phyloP scores from a whole-genome alignment of 1,140 invertebrate species.

The Halotydeus destructor region DNA sequence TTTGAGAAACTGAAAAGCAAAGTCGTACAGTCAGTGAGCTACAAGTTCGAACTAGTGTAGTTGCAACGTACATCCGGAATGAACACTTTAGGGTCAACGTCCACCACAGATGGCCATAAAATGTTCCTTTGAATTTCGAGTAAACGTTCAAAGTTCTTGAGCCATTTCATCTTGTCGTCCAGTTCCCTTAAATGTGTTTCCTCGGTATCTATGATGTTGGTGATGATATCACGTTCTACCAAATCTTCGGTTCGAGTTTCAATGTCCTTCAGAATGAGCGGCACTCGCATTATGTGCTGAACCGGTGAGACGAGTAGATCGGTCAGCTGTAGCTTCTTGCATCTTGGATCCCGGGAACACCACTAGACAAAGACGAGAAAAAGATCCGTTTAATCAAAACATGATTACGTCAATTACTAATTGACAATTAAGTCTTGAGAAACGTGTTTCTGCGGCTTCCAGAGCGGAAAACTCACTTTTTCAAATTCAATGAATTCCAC shows the following conservation, averaged over 20 bases:
- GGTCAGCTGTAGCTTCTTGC: slow-evolving; percentile 40
- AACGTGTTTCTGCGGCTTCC: background rate
- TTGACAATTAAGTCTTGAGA: background rate
- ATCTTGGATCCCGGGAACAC: slow-evolving; percentile 36
- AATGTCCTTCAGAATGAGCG: slow-evolving; percentile 40
- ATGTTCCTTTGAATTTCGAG: slow-evolving; percentile 44
- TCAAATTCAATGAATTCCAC: slow-evolving; percentile 39
- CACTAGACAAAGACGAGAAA: slow-evolving; percentile 23
- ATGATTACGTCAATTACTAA: background rate
- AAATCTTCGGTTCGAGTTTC: slow-evolving; percentile 32
- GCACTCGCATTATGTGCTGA: slow-evolving; percentile 45
- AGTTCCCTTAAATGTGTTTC: slow-evolving; percentile 39
- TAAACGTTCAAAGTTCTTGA: slow-evolving; percentile 46
- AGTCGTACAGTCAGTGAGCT: background rate
- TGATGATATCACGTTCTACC: slow-evolving; percentile 31
- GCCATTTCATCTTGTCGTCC: slow-evolving; percentile 48
- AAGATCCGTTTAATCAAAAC: background rate
- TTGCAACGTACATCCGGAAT: slow-evolving; percentile 34
- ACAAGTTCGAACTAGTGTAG: background rate
- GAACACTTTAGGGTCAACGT: slow-evolving; percentile 39
- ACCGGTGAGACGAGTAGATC: slow-evolving; percentile 43
- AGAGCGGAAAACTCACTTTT: slow-evolving; percentile 27
- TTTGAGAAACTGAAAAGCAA: slow-evolving; percentile 29
- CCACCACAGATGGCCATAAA: slow-evolving; percentile 40
- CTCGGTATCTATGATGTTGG: slow-evolving; percentile 36